Percentiles rank a stretch among this genome's conserved stretches.
These are phyloP conservation scores for Phalera bucephala DNA, from an alignment of 2,888 invertebrate genomes.

Conservation along the genomic window DNA sequence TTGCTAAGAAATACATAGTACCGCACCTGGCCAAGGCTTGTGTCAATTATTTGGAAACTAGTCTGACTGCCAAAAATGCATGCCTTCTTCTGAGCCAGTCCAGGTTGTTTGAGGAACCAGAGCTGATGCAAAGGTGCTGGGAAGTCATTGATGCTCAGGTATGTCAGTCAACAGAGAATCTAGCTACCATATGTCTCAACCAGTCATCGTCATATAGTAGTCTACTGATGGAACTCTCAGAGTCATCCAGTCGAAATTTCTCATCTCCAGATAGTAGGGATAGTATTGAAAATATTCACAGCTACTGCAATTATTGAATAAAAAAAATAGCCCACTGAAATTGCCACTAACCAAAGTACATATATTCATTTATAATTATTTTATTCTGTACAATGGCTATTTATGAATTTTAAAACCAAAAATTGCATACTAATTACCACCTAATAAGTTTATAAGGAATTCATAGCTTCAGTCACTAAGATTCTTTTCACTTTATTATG, in stretches of 20 bases:
- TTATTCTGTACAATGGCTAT: no score
- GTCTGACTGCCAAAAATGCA: conserved; percentile 97
- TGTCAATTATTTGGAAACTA: conserved; percentile 97
- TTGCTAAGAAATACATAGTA: conserved; percentile 98
- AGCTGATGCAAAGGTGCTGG: conserved; percentile 98
- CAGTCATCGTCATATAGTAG: conserved; percentile 73
- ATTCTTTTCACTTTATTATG: no score
- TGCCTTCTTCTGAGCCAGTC: conserved; percentile 97
- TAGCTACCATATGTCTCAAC: conserved; percentile 64
- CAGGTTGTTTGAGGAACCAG: conserved; percentile 97
- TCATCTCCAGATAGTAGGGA: conserved; percentile 67
- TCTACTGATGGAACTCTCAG: conserved; percentile 67
- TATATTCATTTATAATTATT: no score
- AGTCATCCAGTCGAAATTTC: conserved; percentile 63
- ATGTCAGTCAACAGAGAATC: conserved; percentile 82
- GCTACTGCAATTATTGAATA: conserved; percentile 45
- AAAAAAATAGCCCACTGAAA: no score
- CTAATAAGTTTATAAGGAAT: no score
- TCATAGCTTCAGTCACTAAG: no score
- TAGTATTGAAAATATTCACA: conserved; percentile 57
- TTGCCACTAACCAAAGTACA: no score
- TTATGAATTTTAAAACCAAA: no score
- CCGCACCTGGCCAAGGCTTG: conserved; percentile 97
- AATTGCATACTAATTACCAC: no score
- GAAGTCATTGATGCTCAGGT: conserved; percentile 99